These are phyloP conservation scores for Panulirus ornatus DNA, from an alignment of 1,140 invertebrate species.

Conservation along the genomic window DNA sequence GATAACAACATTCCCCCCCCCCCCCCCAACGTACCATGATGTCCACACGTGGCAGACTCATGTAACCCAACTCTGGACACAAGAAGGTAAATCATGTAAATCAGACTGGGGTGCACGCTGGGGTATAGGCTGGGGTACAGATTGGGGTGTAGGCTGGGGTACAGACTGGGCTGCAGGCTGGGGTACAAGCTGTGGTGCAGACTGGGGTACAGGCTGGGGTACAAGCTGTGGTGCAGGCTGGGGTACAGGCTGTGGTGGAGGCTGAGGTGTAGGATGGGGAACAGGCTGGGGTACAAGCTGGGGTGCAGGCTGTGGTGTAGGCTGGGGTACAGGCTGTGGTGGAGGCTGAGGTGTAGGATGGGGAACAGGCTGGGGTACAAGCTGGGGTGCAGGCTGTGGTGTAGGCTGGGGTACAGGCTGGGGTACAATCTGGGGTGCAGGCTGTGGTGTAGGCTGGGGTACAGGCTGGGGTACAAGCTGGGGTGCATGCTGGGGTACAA, in stretches of 20 bases:
- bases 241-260: too few species aligned
- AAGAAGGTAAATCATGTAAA: too few species aligned
- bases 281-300: not conserved
- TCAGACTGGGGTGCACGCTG: not conserved
- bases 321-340: not conserved
- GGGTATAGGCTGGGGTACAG: not conserved
- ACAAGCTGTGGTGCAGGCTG: not conserved
- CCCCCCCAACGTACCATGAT: too few species aligned
- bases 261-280: not conserved
- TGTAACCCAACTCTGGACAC: too few species aligned
- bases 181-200: not conserved
- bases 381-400: too few species aligned
- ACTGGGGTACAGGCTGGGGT: too few species aligned
- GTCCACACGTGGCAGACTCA: too few species aligned
- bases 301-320: not conserved
- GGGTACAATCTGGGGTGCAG: too few species aligned
- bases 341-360: not conserved
- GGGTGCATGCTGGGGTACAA: too few species aligned
- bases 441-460: not conserved
- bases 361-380: too few species aligned
- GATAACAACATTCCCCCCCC: too few species aligned
- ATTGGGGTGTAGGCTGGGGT: not conserved
- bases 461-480: not conserved
- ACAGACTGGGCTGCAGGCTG: not conserved
- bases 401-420: too few species aligned